A percentile compares a stretch with the other conserved stretches of the same genome.
Conservation (phyloP, 2,888 invertebrate species). For the Adelphocoris suturalis region DNA sequence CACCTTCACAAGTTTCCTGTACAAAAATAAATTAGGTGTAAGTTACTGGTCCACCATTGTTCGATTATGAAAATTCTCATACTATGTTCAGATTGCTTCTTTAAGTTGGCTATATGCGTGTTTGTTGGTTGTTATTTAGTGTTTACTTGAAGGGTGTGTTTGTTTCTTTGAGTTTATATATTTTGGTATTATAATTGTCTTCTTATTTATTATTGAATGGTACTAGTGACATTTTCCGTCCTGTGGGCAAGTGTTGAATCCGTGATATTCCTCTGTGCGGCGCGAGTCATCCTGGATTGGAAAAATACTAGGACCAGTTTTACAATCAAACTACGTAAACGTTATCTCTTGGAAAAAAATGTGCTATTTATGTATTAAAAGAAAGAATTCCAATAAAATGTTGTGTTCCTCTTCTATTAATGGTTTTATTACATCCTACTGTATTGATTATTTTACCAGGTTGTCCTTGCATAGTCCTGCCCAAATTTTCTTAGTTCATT, state of each 20-base stretch:
- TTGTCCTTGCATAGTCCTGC: too few relatives aligned
- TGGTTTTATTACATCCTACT: background rate
- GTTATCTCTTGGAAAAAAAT: slow-evolving; percentile 54
- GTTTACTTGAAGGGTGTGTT: background rate
- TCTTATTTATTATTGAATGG: slow-evolving; percentile 25
- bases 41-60: background rate
- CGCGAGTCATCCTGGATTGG: slow-evolving; percentile 19
- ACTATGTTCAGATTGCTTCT: background rate
- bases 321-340: slow-evolving; percentile 51
- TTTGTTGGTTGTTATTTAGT: slow-evolving; percentile 52
- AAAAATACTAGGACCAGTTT: slow-evolving; percentile 52
- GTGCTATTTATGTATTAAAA: slow-evolving; percentile 62
- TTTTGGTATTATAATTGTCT: background rate
- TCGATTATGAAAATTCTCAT: background rate
- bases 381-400: slow-evolving; percentile 56
- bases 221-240: slow-evolving; percentile 40
- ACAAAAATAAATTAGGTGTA: background rate
- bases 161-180: background rate
- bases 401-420: slow-evolving; percentile 41
- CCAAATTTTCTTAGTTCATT: too few relatives aligned
- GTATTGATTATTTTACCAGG: too few relatives aligned
- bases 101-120: background rate
- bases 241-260: background rate
- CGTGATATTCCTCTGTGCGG: background rate
- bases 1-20: background rate